Evolutionary conservation across 1,140 invertebrate genomes (phyloP), one percentile per base, ranked within the genome.

Genomic region (Brachionus plicatilis): DNA sequence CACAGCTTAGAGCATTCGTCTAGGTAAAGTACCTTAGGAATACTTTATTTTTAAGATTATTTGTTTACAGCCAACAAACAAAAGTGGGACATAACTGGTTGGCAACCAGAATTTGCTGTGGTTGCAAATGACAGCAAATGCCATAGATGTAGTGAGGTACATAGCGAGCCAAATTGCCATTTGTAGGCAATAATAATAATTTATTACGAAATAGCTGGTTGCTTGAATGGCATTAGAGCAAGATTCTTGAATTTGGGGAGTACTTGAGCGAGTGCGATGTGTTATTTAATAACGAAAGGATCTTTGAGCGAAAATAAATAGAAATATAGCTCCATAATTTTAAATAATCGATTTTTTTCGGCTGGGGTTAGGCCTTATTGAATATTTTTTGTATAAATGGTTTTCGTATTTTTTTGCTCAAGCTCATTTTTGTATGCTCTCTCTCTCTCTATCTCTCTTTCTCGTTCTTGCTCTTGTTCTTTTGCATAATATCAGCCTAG

Each of bases 241-340:
- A 33, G 27, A 76, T 50, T 76, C 72, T 76, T 76, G 72, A 76
- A 76, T 37, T 76, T 50, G 43, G 72, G 27, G 33, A 76, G 47
- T 76, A 47, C 47, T 27, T 50, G 45, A 24, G 43, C 47, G 72
- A 37, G 20, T 50, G 41, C 27, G 43, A 53, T 72, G 37, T 72
- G 68, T 72, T 72, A 72, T 72, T 72, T 72, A 72, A 72, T 72
- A 72, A 72, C 41, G 68, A 72, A 72, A 72, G 68, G 68, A 72
- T 72, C 68, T 72, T 72, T 50, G 33, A 76, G 45, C 20, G 45
- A 76, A 76, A 76, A 76, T 76, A 76, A 76, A 76, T 50, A 50
- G 53, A 72, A 76, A 75, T 47, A 47, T 50, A 76, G 45, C 45
- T 76, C 72, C 68, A 76, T 76, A 76, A 76, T 76, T 76, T 76